These are phyloP conservation scores for Tamandua tetradactyla DNA, from an alignment of 2,797 vertebrate species.

Conservation along the genomic window DNA sequence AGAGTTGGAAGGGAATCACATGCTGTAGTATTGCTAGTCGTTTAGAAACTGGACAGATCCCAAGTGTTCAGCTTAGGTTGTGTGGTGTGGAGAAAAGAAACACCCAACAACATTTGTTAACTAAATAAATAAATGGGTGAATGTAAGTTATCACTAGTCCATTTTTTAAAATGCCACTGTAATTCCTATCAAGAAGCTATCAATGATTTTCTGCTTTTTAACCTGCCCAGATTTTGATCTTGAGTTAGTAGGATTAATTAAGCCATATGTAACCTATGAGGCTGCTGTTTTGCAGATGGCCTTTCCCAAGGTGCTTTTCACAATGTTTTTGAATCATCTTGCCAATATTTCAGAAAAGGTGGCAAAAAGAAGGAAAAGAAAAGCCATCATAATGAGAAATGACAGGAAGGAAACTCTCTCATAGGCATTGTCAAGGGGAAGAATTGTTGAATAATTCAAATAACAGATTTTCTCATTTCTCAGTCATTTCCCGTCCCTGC, in stretches of 20 bases:
- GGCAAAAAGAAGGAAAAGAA: slow-evolving; percentile 45
- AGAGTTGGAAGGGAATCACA: not conserved
- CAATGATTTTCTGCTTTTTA: slow-evolving; percentile 30
- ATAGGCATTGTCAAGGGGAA: slow-evolving; percentile 35
- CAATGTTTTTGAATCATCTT: slow-evolving; percentile 47
- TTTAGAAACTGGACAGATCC: not conserved
- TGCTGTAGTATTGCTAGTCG: not conserved
- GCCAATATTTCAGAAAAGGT: slow-evolving; percentile 47
- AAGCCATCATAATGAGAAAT: slow-evolving; percentile 56
- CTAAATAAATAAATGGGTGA: not conserved
- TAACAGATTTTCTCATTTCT: slow-evolving; percentile 55
- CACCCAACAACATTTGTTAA: not conserved
- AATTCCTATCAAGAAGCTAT: not conserved
- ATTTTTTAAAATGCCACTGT: not conserved
- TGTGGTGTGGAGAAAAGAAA: not conserved
- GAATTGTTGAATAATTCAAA: slow-evolving; percentile 70
- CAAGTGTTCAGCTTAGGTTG: not conserved
- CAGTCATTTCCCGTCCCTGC: slow-evolving; percentile 4
- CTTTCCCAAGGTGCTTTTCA: slow-evolving; percentile 42
- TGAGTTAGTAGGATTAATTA: not conserved
- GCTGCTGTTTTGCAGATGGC: not conserved
- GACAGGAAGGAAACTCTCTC: slow-evolving; percentile 49
- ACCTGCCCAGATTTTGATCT: slow-evolving; percentile 22
- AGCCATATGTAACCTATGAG: not conserved
- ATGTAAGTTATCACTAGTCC: not conserved